A percentile compares a stretch with the other conserved stretches of the same genome.
Conservation (phyloP, 2,888 invertebrate genomes). For the Drosophila anomelani region DNA sequence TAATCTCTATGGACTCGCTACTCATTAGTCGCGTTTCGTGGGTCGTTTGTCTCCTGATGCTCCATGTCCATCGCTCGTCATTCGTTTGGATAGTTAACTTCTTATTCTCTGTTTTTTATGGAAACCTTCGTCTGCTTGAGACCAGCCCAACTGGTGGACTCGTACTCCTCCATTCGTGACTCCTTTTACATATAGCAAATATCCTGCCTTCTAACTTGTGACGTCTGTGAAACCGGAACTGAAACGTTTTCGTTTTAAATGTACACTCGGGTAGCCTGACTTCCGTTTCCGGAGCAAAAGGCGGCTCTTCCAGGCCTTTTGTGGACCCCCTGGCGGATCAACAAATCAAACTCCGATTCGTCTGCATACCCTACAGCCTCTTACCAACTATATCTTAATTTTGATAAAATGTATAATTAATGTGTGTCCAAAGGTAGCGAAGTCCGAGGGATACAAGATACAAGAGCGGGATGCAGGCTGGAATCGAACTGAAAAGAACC, state of each 20-base stretch:
- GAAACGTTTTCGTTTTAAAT: slow-evolving; percentile 47
- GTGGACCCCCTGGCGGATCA: neutral
- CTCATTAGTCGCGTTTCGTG: neutral
- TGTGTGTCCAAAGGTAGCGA: neutral
- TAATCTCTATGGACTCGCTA: slow-evolving; percentile 1
- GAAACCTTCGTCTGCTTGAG: slow-evolving; percentile 15
- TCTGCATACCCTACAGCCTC: neutral
- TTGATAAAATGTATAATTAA: neutral
- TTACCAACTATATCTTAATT: slow-evolving; percentile 3
- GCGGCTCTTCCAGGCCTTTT: neutral
- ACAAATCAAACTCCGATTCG: neutral
- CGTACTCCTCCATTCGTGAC: neutral
- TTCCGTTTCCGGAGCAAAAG: neutral
- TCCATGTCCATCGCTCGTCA: neutral
- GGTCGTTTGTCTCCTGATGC: neutral
- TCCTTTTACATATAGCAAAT: neutral
- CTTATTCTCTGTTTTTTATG: neutral
- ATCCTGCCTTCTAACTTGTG: slow-evolving; percentile 6
- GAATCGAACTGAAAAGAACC: neutral
- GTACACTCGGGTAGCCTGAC: slow-evolving; percentile 4
- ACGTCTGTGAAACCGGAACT: slow-evolving; percentile 66
- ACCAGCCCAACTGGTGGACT: neutral
- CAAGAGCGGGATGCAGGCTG: neutral
- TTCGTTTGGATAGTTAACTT: neutral
- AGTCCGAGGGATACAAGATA: neutral